Conservation (phyloP, 1,140 invertebrate genomes). For the Drosophila nikananu region DNA sequence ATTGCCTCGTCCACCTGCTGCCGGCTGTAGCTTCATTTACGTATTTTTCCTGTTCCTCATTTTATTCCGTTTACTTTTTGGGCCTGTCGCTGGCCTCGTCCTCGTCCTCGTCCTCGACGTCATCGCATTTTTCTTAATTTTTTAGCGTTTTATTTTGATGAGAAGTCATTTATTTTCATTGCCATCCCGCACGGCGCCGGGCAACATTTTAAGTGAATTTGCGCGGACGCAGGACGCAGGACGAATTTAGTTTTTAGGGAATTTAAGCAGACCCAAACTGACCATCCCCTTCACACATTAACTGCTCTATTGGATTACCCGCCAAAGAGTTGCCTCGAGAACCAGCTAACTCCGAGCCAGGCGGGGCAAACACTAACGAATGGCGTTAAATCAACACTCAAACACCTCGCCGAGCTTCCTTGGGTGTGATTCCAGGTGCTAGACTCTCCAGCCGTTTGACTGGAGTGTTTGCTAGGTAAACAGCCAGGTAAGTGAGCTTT, state of each 20-base stretch:
- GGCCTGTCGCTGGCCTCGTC: conserved; percentile 18
- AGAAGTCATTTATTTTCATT: conserved; percentile 80
- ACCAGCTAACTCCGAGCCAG: conserved; percentile 18
- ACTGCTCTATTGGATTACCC: conserved; percentile 33
- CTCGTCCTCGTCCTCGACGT: conserved; percentile 7
- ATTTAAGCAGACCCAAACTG: conserved; percentile 21
- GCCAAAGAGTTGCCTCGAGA: conserved; percentile 15
- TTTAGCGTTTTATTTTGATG: conserved; percentile 81
- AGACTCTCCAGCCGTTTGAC: conserved; percentile 7
- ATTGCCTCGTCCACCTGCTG: conserved; percentile 66
- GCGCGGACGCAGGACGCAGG: conserved; percentile 9
- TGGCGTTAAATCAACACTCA: conserved; percentile 41
- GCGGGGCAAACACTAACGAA: conserved; percentile 30
- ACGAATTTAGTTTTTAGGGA: conserved; percentile 23
- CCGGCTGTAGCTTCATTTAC: conserved; percentile 65
- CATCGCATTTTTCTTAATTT: conserved; percentile 78
- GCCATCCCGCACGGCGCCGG: conserved; percentile 27
- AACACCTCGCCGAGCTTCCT: conserved; percentile 23
- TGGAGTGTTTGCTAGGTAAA: conserved; percentile 36
- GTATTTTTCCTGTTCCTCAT: conserved; percentile 18
- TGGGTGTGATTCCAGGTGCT: conserved; percentile 14
- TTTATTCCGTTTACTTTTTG: conserved; percentile 46
- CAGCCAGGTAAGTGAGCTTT: conserved; percentile 33
- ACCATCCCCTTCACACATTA: conserved; percentile 18
- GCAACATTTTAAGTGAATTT: conserved; percentile 43